Evolutionary conservation across 2,797 vertebrate genomes (phyloP).

Genomic region (Channallabes apus): DNA sequence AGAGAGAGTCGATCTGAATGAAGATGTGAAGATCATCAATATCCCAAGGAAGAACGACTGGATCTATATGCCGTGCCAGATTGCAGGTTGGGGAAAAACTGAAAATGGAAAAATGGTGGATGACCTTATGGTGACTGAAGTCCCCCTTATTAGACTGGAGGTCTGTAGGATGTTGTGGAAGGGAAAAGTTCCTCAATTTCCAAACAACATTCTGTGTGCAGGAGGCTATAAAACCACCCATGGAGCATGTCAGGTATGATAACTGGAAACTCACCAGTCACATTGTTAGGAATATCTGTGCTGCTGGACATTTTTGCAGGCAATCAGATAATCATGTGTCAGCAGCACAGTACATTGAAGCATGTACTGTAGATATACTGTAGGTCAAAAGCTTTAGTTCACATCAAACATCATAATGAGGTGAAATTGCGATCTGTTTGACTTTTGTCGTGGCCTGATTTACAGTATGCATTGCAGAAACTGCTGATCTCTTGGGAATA

Average conservation of each 20-base stretch:
- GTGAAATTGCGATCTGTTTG: no score
- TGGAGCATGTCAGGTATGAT: conserved; percentile 48
- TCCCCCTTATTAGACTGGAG: conserved; percentile 22
- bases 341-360: not conserved
- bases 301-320: not conserved
- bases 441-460: no score
- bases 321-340: not conserved
- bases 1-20: conserved; percentile 1
- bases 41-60: conserved; percentile 11
- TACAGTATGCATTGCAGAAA: no score
- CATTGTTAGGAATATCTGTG: not conserved
- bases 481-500: no score
- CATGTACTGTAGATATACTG: not conserved
- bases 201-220: conserved; percentile 48
- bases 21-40: conserved; percentile 19
- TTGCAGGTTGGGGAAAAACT: conserved; percentile 58
- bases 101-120: not conserved
- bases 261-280: not conserved
- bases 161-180: conserved; percentile 40
- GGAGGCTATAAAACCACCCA: conserved; percentile 39
- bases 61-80: conserved; percentile 34
- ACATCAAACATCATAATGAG: no score
- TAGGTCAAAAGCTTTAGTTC: no score
- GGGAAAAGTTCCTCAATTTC: not conserved
- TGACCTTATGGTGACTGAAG: conserved; percentile 36